phyloP scores from a whole-genome alignment of 1,140 invertebrate genomes.

The Temnothorax curvispinosus region DNA sequence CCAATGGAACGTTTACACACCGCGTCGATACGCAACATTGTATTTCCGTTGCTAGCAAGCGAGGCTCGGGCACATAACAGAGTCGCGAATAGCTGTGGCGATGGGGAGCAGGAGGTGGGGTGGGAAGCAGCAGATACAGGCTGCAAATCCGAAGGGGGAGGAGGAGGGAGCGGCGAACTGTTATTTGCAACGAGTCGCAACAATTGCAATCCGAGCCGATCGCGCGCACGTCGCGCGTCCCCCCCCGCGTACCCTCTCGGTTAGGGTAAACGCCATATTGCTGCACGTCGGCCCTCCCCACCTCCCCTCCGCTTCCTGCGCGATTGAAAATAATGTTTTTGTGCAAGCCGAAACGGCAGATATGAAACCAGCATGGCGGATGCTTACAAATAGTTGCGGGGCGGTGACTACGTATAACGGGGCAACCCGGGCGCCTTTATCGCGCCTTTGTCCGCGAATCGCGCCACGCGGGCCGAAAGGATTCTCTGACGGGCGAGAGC shows the following conservation, averaged over 20 bases:
- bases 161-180: conserved; percentile 64
- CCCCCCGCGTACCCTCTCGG: conserved; percentile 5
- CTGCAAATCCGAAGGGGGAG: neutral
- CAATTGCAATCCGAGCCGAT: conserved; percentile 78
- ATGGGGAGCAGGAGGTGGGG: neutral
- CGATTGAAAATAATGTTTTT: conserved; percentile 81
- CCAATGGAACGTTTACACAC: conserved; percentile 20
- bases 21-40: conserved; percentile 56
- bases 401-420: conserved; percentile 78
- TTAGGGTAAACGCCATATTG: conserved; percentile 77
- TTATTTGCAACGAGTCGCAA: conserved; percentile 83
- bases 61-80: conserved; percentile 30
- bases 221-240: conserved; percentile 28
- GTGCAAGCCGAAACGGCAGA: conserved; percentile 81
- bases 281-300: conserved; percentile 25
- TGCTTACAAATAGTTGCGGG: conserved; percentile 85
- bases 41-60: conserved; percentile 66
- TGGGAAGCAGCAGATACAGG: neutral
- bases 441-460: conserved; percentile 77
- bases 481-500: conserved; percentile 68
- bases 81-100: conserved; percentile 3
- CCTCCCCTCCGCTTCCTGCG: neutral
- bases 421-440: conserved; percentile 58
- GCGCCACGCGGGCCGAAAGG: conserved; percentile 69
- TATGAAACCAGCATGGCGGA: conserved; percentile 85